Percentiles rank a stretch among this genome's conserved stretches.
phyloP scores from a whole-genome alignment of 2,888 invertebrate species.

The Cheilosia grossa region DNA sequence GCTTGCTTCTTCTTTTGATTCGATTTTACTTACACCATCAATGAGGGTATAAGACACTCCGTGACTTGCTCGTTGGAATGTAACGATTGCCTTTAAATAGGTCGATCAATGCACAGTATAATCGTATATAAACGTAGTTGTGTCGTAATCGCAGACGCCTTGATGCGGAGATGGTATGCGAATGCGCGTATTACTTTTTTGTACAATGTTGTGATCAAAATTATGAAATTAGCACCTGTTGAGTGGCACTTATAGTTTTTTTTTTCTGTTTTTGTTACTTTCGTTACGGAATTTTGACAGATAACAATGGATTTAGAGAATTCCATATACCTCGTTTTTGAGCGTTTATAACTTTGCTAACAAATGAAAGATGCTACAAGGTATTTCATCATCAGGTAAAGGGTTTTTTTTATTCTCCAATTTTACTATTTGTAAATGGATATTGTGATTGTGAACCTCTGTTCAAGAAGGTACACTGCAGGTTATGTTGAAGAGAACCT shows the following conservation, averaged over 20 bases:
- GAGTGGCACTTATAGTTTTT: conserved; percentile 52
- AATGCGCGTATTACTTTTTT: conserved; percentile 23
- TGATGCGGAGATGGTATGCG: conserved; percentile 6
- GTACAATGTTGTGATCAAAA: conserved; percentile 11
- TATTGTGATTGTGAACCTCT: not conserved
- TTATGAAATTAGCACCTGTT: conserved; percentile 66
- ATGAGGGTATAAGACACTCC: conserved; percentile 18
- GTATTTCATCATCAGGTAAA: conserved; percentile 29
- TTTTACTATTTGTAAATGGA: not conserved
- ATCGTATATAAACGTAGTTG: not conserved
- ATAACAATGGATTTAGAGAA: conserved; percentile 40
- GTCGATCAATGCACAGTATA: conserved; percentile 54
- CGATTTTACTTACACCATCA: conserved; percentile 52
- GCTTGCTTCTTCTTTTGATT: conserved; percentile 18
- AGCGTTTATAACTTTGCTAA: conserved; percentile 44
- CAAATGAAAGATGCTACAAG: conserved; percentile 64
- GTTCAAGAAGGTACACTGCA: not conserved
- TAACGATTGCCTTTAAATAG: conserved; percentile 55
- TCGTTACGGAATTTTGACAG: conserved; percentile 47
- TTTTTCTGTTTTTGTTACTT: not conserved
- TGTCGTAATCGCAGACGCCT: conserved; percentile 12
- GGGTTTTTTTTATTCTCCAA: not conserved
- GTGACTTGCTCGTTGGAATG: conserved; percentile 33
- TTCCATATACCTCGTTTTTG: conserved; percentile 8
- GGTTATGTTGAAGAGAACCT: conserved; percentile 12